phyloP scores from a whole-genome alignment of 2,797 vertebrate species.

The Hipposideros larvatus region DNA sequence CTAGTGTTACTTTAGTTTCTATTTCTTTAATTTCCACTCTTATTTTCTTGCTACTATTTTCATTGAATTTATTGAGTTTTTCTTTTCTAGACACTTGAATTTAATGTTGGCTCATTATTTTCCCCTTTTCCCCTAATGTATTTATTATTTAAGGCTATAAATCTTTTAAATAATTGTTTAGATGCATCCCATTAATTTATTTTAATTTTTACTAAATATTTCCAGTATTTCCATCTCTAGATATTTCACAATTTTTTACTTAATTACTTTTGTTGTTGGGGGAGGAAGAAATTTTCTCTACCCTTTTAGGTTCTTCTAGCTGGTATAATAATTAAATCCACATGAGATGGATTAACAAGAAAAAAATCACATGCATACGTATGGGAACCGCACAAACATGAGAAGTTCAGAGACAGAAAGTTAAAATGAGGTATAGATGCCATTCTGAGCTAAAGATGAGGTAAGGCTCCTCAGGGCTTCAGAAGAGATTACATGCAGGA shows the following conservation, averaged over 20 bases:
- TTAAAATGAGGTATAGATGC: not conserved
- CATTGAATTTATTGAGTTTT: not conserved
- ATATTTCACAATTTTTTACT: not conserved
- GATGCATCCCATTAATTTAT: not conserved
- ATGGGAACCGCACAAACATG: not conserved
- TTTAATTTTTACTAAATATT: not conserved
- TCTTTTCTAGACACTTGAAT: not conserved
- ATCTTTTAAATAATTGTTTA: not conserved
- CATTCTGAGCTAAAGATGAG: not conserved
- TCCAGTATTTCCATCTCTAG: not conserved
- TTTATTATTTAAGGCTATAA: not conserved
- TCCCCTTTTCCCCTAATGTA: not conserved
- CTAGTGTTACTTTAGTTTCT: not conserved
- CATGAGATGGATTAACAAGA: not conserved
- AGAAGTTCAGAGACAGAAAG: not conserved
- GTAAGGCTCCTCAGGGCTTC: not conserved
- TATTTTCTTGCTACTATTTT: conserved; percentile 4
- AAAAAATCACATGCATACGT: not conserved
- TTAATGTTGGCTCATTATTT: not conserved
- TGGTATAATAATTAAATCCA: not conserved
- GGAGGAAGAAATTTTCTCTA: not conserved
- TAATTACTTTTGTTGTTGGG: not conserved
- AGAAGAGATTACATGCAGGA: not conserved
- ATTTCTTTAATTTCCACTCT: not conserved
- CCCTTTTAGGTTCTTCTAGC: not conserved